These are phyloP conservation scores for Cinclus cinclus DNA, from an alignment of 2,113 vertebrate genomes.

Conservation along the genomic window DNA sequence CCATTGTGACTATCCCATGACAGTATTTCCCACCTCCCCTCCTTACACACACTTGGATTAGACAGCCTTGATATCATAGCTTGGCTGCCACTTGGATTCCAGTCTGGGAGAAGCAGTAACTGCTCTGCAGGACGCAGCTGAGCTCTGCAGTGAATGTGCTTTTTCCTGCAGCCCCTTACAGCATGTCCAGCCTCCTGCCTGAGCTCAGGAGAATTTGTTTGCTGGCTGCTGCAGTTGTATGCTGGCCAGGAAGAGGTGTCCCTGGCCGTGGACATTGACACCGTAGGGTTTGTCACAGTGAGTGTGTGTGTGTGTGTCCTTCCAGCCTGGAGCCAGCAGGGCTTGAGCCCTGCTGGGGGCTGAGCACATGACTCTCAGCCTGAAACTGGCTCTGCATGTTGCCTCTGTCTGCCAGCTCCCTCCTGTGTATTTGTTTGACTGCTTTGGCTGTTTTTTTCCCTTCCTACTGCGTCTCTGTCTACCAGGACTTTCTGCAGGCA, in stretches of 20 bases:
- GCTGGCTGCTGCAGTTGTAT: neutral
- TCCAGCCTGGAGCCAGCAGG: neutral
- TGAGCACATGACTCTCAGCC: conserved; percentile 45
- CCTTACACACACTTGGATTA: neutral
- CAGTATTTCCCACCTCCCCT: neutral
- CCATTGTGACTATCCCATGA: neutral
- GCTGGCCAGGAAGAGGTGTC: neutral
- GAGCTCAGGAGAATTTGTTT: neutral
- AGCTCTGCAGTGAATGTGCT: neutral
- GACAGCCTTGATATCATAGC: neutral
- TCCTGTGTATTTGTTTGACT: conserved; percentile 47
- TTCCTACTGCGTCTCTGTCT: conserved; percentile 9
- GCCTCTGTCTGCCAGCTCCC: conserved; percentile 40
- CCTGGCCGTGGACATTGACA: fast-evolving
- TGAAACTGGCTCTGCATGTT: neutral
- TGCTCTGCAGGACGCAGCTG: neutral
- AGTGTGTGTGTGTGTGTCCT: neutral
- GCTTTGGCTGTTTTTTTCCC: neutral
- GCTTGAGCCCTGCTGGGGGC: neutral
- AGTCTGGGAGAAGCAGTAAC: neutral
- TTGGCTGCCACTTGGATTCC: neutral
- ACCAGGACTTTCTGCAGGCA: neutral
- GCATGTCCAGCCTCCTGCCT: neutral
- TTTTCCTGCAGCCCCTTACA: neutral
- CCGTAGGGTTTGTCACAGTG: neutral